Conservation (phyloP, 2,888 invertebrate species). For the Heliconius ismenius region DNA sequence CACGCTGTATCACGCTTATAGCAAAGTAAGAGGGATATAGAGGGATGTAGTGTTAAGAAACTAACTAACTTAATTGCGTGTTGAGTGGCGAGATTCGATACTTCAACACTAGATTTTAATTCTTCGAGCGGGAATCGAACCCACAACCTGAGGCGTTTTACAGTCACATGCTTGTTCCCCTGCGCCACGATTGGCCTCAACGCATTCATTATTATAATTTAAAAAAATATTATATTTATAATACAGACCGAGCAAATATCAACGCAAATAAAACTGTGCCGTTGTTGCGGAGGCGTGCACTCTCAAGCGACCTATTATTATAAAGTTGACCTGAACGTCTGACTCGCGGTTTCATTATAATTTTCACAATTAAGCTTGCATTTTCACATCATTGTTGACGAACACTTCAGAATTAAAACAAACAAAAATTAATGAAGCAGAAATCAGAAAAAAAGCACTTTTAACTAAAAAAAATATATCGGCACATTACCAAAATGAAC, state of each 20-base stretch:
- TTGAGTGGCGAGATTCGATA: too few species aligned
- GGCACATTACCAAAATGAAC: constrained; percentile 35
- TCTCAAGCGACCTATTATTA: constrained; percentile 53
- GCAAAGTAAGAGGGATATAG: too few species aligned
- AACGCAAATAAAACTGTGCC: constrained; percentile 43
- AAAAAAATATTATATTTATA: constrained; percentile 10
- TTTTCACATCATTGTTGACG: neutral
- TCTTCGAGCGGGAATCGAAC: too few species aligned
- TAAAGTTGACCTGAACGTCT: constrained; percentile 40
- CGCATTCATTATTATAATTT: constrained; percentile 20
- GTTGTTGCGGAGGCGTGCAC: constrained; percentile 57
- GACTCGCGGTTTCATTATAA: constrained; percentile 5
- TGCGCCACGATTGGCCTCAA: too few species aligned
- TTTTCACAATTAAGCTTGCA: neutral
- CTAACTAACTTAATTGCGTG: too few species aligned
- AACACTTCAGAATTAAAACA: neutral
- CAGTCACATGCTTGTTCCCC: too few species aligned
- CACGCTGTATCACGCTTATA: too few species aligned
- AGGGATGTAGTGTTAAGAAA: too few species aligned
- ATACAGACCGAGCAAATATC: constrained; percentile 35
- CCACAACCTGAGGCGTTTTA: too few species aligned
- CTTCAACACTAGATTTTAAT: too few species aligned
- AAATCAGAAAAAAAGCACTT: neutral
- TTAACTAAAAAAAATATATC: constrained; percentile 25
- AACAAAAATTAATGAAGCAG: neutral